A percentile compares a stretch with the other conserved stretches of the same genome.
Conservation (phyloP, 2,888 invertebrate genomes). For the Scaptomyza reducta region DNA sequence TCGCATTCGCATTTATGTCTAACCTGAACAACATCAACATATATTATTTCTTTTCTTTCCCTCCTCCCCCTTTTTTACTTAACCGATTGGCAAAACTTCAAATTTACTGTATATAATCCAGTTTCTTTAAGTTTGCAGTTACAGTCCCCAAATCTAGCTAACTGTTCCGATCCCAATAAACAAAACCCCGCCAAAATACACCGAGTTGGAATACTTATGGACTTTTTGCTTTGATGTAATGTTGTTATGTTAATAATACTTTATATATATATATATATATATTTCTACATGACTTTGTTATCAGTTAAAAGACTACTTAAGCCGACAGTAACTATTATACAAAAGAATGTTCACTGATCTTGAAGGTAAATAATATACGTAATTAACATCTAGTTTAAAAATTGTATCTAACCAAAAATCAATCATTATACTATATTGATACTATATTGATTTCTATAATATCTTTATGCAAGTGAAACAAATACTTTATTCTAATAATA, state of each 20-base stretch:
- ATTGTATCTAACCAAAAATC: slow-evolving; percentile 49
- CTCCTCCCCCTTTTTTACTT: slow-evolving; percentile 6
- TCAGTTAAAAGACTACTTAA: slow-evolving; percentile 54
- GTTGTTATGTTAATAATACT: slow-evolving; percentile 40
- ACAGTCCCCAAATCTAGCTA: slow-evolving; percentile 17
- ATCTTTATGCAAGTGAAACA: background rate
- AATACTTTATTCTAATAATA: slow-evolving; percentile 25
- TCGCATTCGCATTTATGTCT: slow-evolving; percentile 71
- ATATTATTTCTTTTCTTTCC: background rate
- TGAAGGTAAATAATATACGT: slow-evolving; percentile 64
- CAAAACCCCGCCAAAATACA: background rate
- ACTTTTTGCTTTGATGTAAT: slow-evolving; percentile 22
- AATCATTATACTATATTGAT: background rate
- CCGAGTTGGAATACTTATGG: slow-evolving; percentile 23
- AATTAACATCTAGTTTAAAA: slow-evolving; percentile 45
- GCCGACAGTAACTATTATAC: slow-evolving; percentile 51
- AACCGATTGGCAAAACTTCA: too few relatives aligned
- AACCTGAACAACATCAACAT: slow-evolving; percentile 42
- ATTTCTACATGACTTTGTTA: slow-evolving; percentile 52
- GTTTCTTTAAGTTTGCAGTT: slow-evolving; percentile 20
- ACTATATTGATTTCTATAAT: background rate
- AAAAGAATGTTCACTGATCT: slow-evolving; percentile 52
- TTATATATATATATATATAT: slow-evolving; percentile 24
- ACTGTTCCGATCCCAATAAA: slow-evolving; percentile 1
- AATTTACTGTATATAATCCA: slow-evolving; percentile 54